Evolutionary conservation across 2,888 invertebrate species (phyloP).

Genomic region (Cephonodes hylas): DNA sequence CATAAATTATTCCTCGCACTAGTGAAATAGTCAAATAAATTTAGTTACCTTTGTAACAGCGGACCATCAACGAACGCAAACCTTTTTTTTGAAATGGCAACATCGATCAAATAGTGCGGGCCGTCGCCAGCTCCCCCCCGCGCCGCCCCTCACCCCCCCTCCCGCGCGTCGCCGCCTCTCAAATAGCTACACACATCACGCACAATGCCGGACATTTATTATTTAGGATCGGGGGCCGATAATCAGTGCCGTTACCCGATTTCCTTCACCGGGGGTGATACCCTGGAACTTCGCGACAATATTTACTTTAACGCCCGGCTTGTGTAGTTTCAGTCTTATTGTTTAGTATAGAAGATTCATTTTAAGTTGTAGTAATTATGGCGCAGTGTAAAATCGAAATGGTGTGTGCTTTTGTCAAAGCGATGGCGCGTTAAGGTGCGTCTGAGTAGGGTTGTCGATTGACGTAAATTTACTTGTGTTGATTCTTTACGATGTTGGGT

Average conservation of each 20-base stretch:
- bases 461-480: slow-evolving; percentile 1
- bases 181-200: slow-evolving; percentile 32
- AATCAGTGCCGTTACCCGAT: slow-evolving; percentile 57
- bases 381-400: slow-evolving; percentile 7
- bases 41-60: slow-evolving; percentile 8
- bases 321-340: slow-evolving; percentile 1
- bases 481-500: not conserved
- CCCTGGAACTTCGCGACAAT: slow-evolving; percentile 31
- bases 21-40: slow-evolving; percentile 10
- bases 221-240: slow-evolving; percentile 61
- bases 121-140: slow-evolving; percentile 21
- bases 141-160: slow-evolving; percentile 3
- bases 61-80: not conserved
- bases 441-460: slow-evolving; percentile 13
- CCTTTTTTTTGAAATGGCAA: slow-evolving; percentile 9
- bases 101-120: slow-evolving; percentile 25
- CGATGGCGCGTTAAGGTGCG: slow-evolving; percentile 27
- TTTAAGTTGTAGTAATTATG: not conserved
- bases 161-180: slow-evolving; percentile 27
- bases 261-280: slow-evolving; percentile 44
- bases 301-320: slow-evolving; percentile 15
- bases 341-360: not conserved
- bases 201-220: slow-evolving; percentile 55
- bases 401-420: slow-evolving; percentile 16
- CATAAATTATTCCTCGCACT: slow-evolving; percentile 3